A percentile compares a stretch with the other conserved stretches of the same genome.
Evolutionary conservation across 1,140 invertebrate genomes (phyloP).

Genomic region (Drosophila eugracilis): DNA sequence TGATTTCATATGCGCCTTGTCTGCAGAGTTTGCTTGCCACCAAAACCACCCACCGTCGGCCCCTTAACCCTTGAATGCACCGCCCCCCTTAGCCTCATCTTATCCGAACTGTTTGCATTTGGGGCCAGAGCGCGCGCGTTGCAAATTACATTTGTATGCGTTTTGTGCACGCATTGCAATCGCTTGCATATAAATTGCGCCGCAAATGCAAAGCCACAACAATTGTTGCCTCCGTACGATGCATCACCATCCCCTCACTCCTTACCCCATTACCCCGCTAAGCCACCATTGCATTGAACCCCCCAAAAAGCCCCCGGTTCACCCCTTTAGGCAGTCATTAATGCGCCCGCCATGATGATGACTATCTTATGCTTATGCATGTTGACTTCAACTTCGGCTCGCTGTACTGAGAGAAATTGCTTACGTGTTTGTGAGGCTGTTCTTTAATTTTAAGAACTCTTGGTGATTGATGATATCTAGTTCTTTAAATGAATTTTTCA

Average conservation of each 20-base stretch:
- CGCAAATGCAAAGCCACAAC: slow-evolving; percentile 80
- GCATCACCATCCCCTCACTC: background rate
- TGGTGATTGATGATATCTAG: no score
- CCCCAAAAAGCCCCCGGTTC: background rate
- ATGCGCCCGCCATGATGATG: slow-evolving; percentile 76
- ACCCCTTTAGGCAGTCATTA: slow-evolving; percentile 63
- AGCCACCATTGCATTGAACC: background rate
- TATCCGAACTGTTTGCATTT: slow-evolving; percentile 63
- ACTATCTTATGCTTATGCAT: slow-evolving; percentile 77
- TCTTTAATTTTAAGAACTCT: background rate
- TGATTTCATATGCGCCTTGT: slow-evolving; percentile 78
- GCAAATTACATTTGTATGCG: slow-evolving; percentile 82
- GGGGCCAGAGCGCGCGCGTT: slow-evolving; percentile 57
- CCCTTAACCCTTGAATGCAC: slow-evolving; percentile 16
- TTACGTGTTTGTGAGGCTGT: background rate
- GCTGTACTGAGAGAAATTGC: slow-evolving; percentile 7
- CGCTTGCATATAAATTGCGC: slow-evolving; percentile 80
- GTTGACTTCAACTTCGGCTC: slow-evolving; percentile 49
- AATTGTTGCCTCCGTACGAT: slow-evolving; percentile 51
- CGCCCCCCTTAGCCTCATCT: slow-evolving; percentile 10
- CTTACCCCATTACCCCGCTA: background rate
- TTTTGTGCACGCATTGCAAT: slow-evolving; percentile 81
- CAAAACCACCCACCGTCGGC: background rate
- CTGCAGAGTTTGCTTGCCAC: slow-evolving; percentile 30
- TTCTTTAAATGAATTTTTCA: no score